Conservation (phyloP, 1,140 invertebrate species). For the Penaeus vannamei region DNA sequence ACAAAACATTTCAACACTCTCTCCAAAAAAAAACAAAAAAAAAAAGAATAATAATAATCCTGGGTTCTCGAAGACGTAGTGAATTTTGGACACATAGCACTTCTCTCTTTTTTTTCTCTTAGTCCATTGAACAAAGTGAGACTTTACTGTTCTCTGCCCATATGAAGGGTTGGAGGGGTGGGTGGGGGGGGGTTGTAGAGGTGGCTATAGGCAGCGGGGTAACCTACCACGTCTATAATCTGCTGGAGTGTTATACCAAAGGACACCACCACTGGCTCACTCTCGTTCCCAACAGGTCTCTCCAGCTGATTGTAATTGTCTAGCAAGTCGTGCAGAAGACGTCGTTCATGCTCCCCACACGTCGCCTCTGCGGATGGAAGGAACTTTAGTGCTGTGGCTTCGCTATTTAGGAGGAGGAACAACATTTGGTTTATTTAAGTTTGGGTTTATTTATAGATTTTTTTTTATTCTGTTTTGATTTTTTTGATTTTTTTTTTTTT, state of each 20-base stretch:
- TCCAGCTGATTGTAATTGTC: conserved; percentile 97
- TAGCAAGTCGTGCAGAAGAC: conserved; percentile 92
- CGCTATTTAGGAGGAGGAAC: neutral
- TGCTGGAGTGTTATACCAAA: conserved; percentile 99
- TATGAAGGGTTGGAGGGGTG: too few species aligned
- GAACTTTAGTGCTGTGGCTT: neutral
- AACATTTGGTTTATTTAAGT: neutral
- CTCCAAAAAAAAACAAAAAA: too few species aligned
- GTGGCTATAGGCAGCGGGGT: conserved; percentile 64
- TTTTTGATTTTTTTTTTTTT: too few species aligned
- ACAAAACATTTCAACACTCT: neutral
- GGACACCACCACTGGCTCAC: conserved; percentile 93
- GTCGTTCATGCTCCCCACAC: conserved; percentile 89
- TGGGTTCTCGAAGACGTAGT: too few species aligned
- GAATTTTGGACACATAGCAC: too few species aligned
- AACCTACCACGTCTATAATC: conserved; percentile 99
- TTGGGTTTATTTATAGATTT: too few species aligned
- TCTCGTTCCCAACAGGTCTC: conserved; percentile 96
- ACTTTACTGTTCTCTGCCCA: too few species aligned
- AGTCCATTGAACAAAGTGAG: too few species aligned
- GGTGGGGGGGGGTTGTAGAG: conserved; percentile 4
- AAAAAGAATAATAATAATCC: too few species aligned
- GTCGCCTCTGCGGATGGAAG: conserved; percentile 51
- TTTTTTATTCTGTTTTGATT: too few species aligned
- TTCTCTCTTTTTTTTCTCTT: too few species aligned